phyloP scores from a whole-genome alignment of 2,888 invertebrate genomes.

The Xestia xanthographa region DNA sequence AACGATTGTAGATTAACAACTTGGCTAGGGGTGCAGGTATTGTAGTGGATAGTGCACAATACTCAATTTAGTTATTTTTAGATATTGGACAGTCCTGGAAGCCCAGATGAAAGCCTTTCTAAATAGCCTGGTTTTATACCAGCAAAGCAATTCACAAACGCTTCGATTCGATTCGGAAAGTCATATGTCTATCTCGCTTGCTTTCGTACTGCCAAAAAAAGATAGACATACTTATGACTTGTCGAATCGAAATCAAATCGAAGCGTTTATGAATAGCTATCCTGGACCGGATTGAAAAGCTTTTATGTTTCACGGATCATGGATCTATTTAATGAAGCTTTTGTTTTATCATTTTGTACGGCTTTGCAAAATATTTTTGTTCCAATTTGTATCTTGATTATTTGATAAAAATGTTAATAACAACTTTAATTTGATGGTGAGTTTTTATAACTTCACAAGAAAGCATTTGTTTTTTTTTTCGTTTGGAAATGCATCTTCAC shows the following conservation, averaged over 20 bases:
- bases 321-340: background rate
- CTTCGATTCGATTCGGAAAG: no score
- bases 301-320: background rate
- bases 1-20: no score
- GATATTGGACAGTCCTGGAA: background rate
- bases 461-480: background rate
- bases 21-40: no score
- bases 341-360: constrained; percentile 2
- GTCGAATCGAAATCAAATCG: no score
- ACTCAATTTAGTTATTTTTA: background rate
- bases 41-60: background rate
- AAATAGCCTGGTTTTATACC: no score
- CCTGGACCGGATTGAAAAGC: background rate
- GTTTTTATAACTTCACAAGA: background rate
- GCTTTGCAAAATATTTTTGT: background rate
- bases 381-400: background rate
- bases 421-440: background rate
- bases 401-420: no score
- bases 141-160: no score
- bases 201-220: no score
- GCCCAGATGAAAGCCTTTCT: background rate
- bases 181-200: no score
- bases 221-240: no score
- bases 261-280: no score
- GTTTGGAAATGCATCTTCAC: constrained; percentile 26